These are phyloP conservation scores for Cerceris ruficornis DNA, from an alignment of 2,888 invertebrate species.

Conservation along the genomic window DNA sequence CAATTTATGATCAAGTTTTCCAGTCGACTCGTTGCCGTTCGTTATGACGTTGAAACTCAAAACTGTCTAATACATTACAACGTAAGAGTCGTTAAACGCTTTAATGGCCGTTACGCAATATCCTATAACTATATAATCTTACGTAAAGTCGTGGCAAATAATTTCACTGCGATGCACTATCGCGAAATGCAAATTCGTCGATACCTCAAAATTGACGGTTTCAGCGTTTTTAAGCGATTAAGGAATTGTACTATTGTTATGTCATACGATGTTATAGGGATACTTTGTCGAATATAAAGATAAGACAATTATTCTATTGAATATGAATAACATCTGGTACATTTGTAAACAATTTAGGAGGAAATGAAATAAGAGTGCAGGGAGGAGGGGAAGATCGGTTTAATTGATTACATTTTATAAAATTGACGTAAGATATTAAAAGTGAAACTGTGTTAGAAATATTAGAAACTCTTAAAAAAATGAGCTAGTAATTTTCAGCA, in stretches of 20 bases:
- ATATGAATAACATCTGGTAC: too few relatives aligned
- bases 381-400: too few relatives aligned
- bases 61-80: slow-evolving; percentile 49
- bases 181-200: slow-evolving; percentile 38
- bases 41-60: slow-evolving; percentile 45
- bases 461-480: too few relatives aligned
- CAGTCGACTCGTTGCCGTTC: slow-evolving; percentile 9
- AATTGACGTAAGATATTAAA: too few relatives aligned
- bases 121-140: slow-evolving; percentile 55
- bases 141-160: slow-evolving; percentile 45
- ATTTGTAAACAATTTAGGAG: too few relatives aligned
- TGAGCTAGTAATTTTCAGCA: too few relatives aligned
- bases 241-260: not conserved
- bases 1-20: slow-evolving; percentile 23
- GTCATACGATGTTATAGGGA: too few relatives aligned
- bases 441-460: too few relatives aligned
- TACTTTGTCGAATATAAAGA: too few relatives aligned
- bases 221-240: not conserved
- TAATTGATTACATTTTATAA: too few relatives aligned
- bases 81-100: slow-evolving; percentile 56
- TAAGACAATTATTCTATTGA: too few relatives aligned
- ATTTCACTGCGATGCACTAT: slow-evolving; percentile 32
- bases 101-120: slow-evolving; percentile 60
- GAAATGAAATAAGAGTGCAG: too few relatives aligned
- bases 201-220: slow-evolving; percentile 15